These are phyloP conservation scores for Agrotis clavis DNA, from an alignment of 2,888 invertebrate species.

Conservation along the genomic window DNA sequence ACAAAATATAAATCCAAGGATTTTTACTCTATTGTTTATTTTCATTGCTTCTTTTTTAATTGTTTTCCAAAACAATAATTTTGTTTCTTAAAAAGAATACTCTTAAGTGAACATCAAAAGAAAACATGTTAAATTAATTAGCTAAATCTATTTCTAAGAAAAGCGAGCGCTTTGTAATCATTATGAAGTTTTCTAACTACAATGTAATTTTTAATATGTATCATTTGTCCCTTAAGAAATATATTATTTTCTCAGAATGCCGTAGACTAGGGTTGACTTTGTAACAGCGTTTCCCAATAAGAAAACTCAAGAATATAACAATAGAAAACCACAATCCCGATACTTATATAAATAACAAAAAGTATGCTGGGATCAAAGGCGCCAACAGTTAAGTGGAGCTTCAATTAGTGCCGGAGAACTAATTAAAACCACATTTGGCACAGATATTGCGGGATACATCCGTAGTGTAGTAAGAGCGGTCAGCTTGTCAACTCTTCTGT, in stretches of 20 bases:
- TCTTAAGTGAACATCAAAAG: conserved; percentile 8
- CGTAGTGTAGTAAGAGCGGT: conserved; percentile 13
- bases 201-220: conserved; percentile 38
- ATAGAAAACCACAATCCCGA: conserved; percentile 2
- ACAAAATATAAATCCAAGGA: too few relatives aligned
- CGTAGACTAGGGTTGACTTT: too few relatives aligned
- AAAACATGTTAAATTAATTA: conserved; percentile 17
- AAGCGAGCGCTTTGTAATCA: conserved; percentile 21
- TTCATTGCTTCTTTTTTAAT: background rate
- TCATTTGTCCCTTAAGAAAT: conserved; percentile 26
- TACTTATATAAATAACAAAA: conserved; percentile 30
- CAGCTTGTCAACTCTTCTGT: conserved; percentile 24
- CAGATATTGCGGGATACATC: conserved; percentile 31
- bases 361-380: conserved; percentile 23
- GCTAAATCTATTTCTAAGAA: conserved; percentile 8
- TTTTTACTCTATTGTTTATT: background rate
- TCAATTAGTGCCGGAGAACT: conserved; percentile 39
- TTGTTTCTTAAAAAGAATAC: background rate
- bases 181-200: conserved; percentile 29
- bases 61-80: background rate
- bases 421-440: conserved; percentile 57
- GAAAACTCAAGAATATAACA: background rate
- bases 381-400: conserved; percentile 31
- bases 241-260: conserved; percentile 12
- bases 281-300: background rate